Evolutionary conservation across 2,888 invertebrate species (phyloP).

Genomic region (Crepidodera aurea): DNA sequence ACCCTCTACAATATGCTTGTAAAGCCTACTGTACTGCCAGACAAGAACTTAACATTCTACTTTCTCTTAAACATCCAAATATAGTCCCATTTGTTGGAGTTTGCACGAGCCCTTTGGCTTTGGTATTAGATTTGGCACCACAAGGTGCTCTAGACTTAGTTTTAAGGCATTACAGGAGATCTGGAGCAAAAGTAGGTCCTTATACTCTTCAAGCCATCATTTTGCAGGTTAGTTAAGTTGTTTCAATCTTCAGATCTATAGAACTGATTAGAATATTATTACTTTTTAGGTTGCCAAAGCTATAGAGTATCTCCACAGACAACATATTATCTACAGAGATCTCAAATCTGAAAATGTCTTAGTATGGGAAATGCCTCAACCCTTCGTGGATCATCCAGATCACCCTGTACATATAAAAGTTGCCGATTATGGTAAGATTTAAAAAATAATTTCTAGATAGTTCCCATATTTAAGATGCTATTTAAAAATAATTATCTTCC

Average conservation of each 20-base stretch:
- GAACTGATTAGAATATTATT: not conserved
- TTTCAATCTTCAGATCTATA: not conserved
- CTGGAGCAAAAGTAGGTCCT: constrained; percentile 82
- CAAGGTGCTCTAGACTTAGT: constrained; percentile 88
- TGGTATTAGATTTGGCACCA: constrained; percentile 91
- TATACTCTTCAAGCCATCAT: constrained; percentile 85
- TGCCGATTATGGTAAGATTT: constrained; percentile 85
- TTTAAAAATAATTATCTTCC: not conserved
- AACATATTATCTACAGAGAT: constrained; percentile 92
- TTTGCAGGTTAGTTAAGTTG: constrained; percentile 69
- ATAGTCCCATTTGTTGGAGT: constrained; percentile 93
- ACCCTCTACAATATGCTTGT: constrained; percentile 90
- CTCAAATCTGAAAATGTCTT: constrained; percentile 96
- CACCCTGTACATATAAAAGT: constrained; percentile 86
- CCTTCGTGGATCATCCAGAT: constrained; percentile 74
- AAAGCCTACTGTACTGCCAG: constrained; percentile 96
- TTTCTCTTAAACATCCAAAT: constrained; percentile 86
- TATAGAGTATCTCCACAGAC: constrained; percentile 92
- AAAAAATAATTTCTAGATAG: too few relatives aligned
- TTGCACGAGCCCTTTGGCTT: constrained; percentile 86
- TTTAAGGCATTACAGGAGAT: constrained; percentile 84
- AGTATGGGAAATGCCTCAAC: constrained; percentile 94
- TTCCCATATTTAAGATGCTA: too few relatives aligned
- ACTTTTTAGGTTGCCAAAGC: constrained; percentile 88
- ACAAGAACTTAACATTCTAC: constrained; percentile 90